These are phyloP conservation scores for Paratilapia polleni DNA, from an alignment of 2,113 vertebrate species.

Conservation along the genomic window DNA sequence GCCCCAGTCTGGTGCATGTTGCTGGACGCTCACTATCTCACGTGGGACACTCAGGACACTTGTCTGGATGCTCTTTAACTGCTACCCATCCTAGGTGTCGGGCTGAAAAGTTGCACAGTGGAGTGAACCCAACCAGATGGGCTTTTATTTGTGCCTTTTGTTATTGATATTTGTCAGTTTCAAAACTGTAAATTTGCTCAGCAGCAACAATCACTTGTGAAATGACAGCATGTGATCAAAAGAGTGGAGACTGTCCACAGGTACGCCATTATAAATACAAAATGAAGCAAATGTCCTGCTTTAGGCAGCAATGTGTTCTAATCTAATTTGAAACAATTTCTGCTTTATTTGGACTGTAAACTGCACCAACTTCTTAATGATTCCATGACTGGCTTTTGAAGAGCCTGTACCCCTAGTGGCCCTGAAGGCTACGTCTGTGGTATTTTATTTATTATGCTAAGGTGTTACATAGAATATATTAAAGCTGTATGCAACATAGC, in stretches of 20 bases:
- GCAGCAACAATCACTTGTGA: background rate
- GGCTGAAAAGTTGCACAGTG: background rate
- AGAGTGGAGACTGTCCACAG: background rate
- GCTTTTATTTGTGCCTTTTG: background rate
- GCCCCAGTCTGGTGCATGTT: conserved; percentile 52
- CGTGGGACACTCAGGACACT: conserved; percentile 57
- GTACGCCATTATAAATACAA: background rate
- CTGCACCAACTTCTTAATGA: too few species aligned
- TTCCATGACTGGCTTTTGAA: too few species aligned
- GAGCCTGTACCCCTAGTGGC: too few species aligned
- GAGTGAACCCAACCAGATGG: background rate
- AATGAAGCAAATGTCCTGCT: background rate
- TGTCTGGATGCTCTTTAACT: conserved; percentile 56
- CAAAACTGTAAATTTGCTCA: background rate
- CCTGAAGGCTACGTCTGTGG: background rate
- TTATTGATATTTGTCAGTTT: background rate
- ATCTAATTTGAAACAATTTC: background rate
- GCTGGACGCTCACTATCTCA: conserved; percentile 51
- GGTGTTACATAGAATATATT: background rate
- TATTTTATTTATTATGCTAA: background rate
- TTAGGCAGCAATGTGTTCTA: background rate
- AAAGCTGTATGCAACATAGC: background rate
- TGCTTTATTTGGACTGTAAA: too few species aligned
- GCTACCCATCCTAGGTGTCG: conserved; percentile 43
- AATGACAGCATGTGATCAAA: background rate